These are phyloP conservation scores for Silurus meridionalis DNA, from an alignment of 2,113 vertebrate genomes.

Conservation along the genomic window DNA sequence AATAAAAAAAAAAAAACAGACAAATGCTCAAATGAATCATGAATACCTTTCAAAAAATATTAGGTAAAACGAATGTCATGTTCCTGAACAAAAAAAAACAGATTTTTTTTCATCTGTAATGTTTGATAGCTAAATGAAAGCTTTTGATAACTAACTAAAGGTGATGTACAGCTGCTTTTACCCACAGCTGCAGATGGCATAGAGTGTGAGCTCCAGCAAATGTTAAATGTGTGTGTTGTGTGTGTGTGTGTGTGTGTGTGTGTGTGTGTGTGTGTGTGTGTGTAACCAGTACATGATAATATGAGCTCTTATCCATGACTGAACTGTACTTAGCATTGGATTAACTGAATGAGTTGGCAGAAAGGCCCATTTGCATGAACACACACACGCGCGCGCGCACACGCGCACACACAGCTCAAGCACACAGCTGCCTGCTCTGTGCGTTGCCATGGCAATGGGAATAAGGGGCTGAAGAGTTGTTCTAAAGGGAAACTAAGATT, in stretches of 20 bases:
- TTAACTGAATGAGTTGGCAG: constrained; percentile 12
- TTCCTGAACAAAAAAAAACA: not conserved
- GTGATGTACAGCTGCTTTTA: not conserved
- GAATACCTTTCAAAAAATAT: not conserved
- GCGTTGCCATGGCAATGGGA: constrained; percentile 50
- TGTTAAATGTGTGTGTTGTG: not conserved
- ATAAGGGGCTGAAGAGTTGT: constrained; percentile 40
- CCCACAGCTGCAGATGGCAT: not conserved
- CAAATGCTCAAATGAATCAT: not conserved
- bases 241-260: not conserved
- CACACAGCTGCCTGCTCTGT: constrained; percentile 36
- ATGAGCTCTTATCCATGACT: not conserved
- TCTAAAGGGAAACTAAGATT: constrained; percentile 39
- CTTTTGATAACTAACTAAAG: not conserved
- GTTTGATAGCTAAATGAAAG: not conserved
- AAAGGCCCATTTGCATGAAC: not conserved
- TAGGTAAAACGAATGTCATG: not conserved
- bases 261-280: not conserved
- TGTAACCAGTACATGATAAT: not conserved
- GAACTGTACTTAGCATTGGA: constrained; percentile 7
- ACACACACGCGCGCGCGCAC: not conserved
- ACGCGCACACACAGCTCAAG: constrained; percentile 8
- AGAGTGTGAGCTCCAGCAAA: not conserved
- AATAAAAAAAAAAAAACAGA: not conserved
- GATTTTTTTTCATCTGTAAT: not conserved